phyloP scores from a whole-genome alignment of 2,888 invertebrate species.

The Silvanus unidentatus region DNA sequence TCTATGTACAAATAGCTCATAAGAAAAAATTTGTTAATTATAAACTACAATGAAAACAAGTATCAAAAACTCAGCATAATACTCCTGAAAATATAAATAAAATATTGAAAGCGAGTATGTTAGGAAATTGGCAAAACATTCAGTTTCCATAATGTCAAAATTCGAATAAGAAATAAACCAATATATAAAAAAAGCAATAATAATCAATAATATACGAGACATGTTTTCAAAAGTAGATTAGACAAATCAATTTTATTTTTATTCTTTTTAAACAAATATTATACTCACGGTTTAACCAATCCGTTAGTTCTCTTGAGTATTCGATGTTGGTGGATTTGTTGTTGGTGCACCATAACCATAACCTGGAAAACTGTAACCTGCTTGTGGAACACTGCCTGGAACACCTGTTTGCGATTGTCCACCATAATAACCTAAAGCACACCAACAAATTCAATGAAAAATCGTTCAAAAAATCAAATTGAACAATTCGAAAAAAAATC shows the following conservation, averaged over 20 bases:
- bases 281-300: conserved; percentile 13
- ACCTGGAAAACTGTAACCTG: conserved; percentile 45
- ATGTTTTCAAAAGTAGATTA: conserved; percentile 32
- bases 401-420: conserved; percentile 38
- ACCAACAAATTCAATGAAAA: too few relatives aligned
- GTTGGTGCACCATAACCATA: conserved; percentile 44
- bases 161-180: too few relatives aligned
- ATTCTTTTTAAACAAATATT: not conserved
- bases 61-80: conserved; percentile 16
- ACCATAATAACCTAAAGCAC: conserved; percentile 43
- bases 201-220: not conserved
- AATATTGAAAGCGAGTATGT: conserved; percentile 11
- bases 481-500: conserved; percentile 5
- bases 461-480: not conserved
- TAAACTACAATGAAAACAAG: conserved; percentile 29
- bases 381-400: conserved; percentile 40
- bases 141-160: too few relatives aligned
- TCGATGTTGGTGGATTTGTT: conserved; percentile 22
- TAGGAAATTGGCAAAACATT: not conserved
- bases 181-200: not conserved
- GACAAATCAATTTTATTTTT: conserved; percentile 17
- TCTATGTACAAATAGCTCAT: not conserved
- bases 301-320: conserved; percentile 26
- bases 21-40: not conserved
- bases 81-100: conserved; percentile 29